Evolutionary conservation across 2,888 invertebrate genomes (phyloP).

Genomic region (Apamea sordens): DNA sequence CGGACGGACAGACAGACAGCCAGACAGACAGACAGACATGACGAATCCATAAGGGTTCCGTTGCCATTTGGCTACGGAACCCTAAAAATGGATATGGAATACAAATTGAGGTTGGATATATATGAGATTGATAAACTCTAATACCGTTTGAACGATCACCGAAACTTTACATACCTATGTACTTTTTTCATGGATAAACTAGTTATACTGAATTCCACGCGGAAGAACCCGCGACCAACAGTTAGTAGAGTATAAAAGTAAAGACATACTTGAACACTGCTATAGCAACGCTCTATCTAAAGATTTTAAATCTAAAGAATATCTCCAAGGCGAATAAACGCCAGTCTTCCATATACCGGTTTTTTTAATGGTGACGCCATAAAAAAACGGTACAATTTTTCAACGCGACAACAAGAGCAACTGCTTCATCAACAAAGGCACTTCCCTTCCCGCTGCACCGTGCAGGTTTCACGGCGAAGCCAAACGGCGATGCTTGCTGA

Average conservation of each 20-base stretch:
- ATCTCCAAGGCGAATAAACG: not conserved
- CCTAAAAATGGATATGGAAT: not conserved
- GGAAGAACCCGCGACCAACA: too few species aligned
- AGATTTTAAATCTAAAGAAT: not conserved
- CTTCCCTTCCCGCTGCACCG: conserved; percentile 63
- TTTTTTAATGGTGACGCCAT: not conserved
- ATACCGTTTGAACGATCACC: not conserved
- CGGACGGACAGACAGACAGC: too few species aligned
- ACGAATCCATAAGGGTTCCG: too few species aligned
- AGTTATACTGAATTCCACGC: not conserved
- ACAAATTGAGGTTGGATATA: not conserved
- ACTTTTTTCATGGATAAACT: not conserved
- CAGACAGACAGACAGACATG: too few species aligned
- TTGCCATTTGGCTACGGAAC: too few species aligned
- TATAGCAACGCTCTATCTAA: not conserved
- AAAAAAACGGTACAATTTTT: conserved; percentile 16
- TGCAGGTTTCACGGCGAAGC: conserved; percentile 77
- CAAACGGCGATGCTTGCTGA: conserved; percentile 71
- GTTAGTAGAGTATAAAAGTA: too few species aligned
- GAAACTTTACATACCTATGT: not conserved
- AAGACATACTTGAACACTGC: not conserved
- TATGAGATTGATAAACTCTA: not conserved
- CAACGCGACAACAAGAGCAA: conserved; percentile 13
- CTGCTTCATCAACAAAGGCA: conserved; percentile 35
- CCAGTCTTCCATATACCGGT: not conserved